A percentile compares a stretch with the other conserved stretches of the same genome.
phyloP scores from a whole-genome alignment of 2,113 vertebrate species.

The Naja naja region DNA sequence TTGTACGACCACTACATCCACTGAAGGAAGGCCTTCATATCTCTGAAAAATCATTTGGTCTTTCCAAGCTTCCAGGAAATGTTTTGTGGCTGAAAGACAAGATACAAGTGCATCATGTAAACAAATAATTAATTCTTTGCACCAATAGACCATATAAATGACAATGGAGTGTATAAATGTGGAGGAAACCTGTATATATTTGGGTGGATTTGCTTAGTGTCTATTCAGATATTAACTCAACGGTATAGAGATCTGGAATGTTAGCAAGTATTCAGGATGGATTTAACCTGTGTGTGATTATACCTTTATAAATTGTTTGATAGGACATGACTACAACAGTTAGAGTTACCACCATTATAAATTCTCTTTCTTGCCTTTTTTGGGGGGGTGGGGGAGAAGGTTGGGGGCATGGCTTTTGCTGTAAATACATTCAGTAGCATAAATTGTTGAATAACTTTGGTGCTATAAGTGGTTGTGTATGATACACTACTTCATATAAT shows the following conservation, averaged over 20 bases:
- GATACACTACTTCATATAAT: not conserved
- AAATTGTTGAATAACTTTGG: not conserved
- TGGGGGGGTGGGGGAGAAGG: not conserved
- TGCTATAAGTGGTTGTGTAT: too few species aligned
- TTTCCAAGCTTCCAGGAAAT: not conserved
- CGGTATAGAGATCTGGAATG: not conserved
- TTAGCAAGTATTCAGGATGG: not conserved
- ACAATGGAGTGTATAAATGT: not conserved
- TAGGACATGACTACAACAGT: not conserved
- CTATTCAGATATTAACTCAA: not conserved
- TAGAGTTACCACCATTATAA: not conserved
- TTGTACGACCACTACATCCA: not conserved
- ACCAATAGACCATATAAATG: not conserved
- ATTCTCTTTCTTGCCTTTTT: not conserved
- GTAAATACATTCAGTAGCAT: not conserved
- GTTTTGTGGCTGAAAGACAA: not conserved
- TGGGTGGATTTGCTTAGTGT: not conserved
- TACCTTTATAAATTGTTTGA: not conserved
- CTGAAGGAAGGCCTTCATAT: not conserved
- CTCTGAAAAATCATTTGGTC: not conserved
- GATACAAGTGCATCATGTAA: not conserved
- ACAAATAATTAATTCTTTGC: not conserved
- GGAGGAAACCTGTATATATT: not conserved
- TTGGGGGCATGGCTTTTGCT: not conserved
- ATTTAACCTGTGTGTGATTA: not conserved